phyloP scores from a whole-genome alignment of 2,797 vertebrate species.

The Carapus acus region DNA sequence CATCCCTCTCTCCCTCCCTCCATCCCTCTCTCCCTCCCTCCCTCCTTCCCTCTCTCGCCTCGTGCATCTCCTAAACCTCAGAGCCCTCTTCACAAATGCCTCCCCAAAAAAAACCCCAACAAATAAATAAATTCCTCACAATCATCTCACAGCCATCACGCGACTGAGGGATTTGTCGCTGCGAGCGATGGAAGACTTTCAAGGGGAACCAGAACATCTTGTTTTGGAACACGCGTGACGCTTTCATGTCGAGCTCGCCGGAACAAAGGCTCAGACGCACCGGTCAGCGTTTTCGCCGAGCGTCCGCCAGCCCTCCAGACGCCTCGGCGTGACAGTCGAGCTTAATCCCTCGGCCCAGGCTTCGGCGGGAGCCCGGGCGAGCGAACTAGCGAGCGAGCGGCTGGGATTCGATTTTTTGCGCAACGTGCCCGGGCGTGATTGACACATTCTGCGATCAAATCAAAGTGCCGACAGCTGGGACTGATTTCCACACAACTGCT shows the following conservation, averaged over 20 bases:
- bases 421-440: slow-evolving; percentile 61
- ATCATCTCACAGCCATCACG: slow-evolving; percentile 37
- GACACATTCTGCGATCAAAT: slow-evolving; percentile 70
- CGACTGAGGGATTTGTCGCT: slow-evolving; percentile 48
- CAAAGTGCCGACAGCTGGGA: slow-evolving; percentile 72
- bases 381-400: too few relatives aligned
- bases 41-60: too few relatives aligned
- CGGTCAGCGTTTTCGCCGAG: slow-evolving; percentile 53
- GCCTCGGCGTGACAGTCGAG: slow-evolving; percentile 49
- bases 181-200: slow-evolving; percentile 47
- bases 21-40: too few relatives aligned
- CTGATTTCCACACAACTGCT: slow-evolving; percentile 67
- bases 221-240: slow-evolving; percentile 50
- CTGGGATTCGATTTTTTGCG: slow-evolving; percentile 62
- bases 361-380: slow-evolving; percentile 50
- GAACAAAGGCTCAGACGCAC: slow-evolving; percentile 56
- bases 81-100: slow-evolving; percentile 27
- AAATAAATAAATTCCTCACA: too few relatives aligned
- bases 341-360: slow-evolving; percentile 43
- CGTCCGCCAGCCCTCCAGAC: slow-evolving; percentile 9
- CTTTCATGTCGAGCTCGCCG: slow-evolving; percentile 51
- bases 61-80: slow-evolving; percentile 23
- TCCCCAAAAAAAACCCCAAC: too few relatives aligned
- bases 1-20: too few relatives aligned
- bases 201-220: slow-evolving; percentile 51